Base-by-base conservation (phyloP, 2,797 vertebrate genomes). In the Neosalanx taihuensis region DNA sequence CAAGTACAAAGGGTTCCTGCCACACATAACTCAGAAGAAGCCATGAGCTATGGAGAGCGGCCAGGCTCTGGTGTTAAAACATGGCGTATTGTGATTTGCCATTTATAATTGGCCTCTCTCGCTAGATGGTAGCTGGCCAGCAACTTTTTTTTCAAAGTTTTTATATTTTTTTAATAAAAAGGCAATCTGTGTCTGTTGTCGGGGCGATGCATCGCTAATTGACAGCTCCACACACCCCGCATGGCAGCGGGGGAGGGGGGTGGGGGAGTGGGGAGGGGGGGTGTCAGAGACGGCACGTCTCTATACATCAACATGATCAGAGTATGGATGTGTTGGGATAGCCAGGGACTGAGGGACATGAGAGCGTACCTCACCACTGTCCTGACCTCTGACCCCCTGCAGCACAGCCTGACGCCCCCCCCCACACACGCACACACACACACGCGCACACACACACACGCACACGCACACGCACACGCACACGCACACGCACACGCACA, bases 101-200 rank as follows among this genome's bases (percentile, higher is more conserved):
- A 89, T 92, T 92, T 90, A 86, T 90, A 91, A 90, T 88, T 92
- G 87, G 91, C 87, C 84, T 85, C 79, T 83, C 79, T 87, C 87
- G 86, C 82, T 87, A 86, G 85, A 89, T 88, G 86, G 87, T 87
- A 83, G 81, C 72, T 81, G 83, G 88, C 89, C 89, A 88, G 82
- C 9, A 82, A 85, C 82, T 80, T 84, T 77, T 85, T 84, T 83
- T 31, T n/a, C n/a, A n/a, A n/a, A n/a, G n/a, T n/a, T n/a, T n/a
- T n/a, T n/a, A n/a, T n/a, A n/a, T n/a, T n/a, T n/a, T n/a, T n/a
- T n/a, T n/a, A 53, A 53, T 23, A 85, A 83, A 85, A 90, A 86
- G 89, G n/a, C 91, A 92, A 90, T 93, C 89, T 91, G 89, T 89
- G 89, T 84, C 82, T 86, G 87, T 84, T 89, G 86, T 88, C 84